These are phyloP conservation scores for Ooceraea biroi DNA, from an alignment of 1,140 invertebrate genomes.

Conservation along the genomic window DNA sequence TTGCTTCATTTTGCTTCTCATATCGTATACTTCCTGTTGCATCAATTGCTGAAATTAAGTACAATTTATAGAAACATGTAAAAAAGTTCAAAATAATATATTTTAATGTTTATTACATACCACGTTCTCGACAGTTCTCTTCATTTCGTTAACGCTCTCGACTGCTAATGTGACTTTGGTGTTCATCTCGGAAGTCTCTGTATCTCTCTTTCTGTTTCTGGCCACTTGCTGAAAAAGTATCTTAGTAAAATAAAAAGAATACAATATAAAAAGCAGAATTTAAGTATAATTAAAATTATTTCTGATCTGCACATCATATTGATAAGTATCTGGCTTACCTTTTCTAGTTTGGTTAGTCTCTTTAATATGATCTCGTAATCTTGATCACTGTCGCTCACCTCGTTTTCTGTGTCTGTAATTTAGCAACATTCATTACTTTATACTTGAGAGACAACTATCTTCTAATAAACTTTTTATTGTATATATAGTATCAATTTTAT, in stretches of 20 bases:
- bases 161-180: constrained; percentile 81
- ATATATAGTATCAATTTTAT: neutral
- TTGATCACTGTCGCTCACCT: constrained; percentile 79
- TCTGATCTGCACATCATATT: neutral
- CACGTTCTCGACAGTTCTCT: constrained; percentile 81
- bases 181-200: constrained; percentile 79
- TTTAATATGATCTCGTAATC: constrained; percentile 83
- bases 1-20: constrained; percentile 81
- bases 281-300: neutral
- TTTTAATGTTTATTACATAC: constrained; percentile 52
- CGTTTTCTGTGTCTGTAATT: constrained; percentile 82
- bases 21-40: constrained; percentile 83
- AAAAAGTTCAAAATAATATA: constrained; percentile 17
- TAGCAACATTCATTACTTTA: neutral
- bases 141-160: constrained; percentile 83
- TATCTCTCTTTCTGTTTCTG: constrained; percentile 80
- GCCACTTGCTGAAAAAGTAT: constrained; percentile 78
- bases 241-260: too few relatives aligned
- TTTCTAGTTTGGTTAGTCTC: constrained; percentile 83
- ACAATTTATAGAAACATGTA: neutral
- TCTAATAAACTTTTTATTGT: constrained; percentile 6
- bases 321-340: constrained; percentile 72
- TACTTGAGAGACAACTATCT: constrained; percentile 9
- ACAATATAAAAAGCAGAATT: constrained; percentile 23
- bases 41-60: constrained; percentile 79